phyloP scores from a whole-genome alignment of 2,113 vertebrate species.

The Xiphorhynchus elegans region DNA sequence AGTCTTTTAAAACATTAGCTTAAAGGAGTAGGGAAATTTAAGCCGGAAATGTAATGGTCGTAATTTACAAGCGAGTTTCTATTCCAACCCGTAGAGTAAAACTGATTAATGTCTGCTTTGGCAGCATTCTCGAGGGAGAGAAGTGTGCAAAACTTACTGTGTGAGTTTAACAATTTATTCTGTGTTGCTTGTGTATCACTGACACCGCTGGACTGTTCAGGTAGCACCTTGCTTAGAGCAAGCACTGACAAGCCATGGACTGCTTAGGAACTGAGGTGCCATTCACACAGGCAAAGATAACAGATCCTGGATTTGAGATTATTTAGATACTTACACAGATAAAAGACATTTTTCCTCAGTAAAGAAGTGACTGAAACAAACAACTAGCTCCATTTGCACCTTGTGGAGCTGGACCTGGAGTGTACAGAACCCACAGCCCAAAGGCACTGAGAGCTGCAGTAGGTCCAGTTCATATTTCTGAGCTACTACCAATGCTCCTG shows the following conservation, averaged over 20 bases:
- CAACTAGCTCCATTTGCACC: not conserved
- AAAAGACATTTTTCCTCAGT: not conserved
- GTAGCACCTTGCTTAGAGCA: not conserved
- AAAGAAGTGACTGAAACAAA: not conserved
- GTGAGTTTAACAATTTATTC: not conserved
- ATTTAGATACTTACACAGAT: not conserved
- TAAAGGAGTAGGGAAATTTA: constrained; percentile 5
- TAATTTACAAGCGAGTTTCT: constrained; percentile 19
- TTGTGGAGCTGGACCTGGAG: not conserved
- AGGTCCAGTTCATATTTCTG: not conserved
- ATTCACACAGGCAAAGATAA: not conserved
- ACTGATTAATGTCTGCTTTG: constrained; percentile 34
- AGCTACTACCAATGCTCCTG: not conserved
- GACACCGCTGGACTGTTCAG: not conserved
- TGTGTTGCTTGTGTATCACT: not conserved
- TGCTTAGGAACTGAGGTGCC: not conserved
- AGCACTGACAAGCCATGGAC: not conserved
- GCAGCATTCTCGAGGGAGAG: not conserved
- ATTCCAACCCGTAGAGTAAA: not conserved
- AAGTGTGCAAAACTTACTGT: not conserved
- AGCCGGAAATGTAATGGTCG: constrained; percentile 2
- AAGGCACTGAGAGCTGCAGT: not conserved
- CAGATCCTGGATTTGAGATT: accelerated
- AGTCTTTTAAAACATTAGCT: constrained; percentile 57
- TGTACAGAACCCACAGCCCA: not conserved